phyloP scores from a whole-genome alignment of 2,113 vertebrate genomes.

The Trogon surrucura region DNA sequence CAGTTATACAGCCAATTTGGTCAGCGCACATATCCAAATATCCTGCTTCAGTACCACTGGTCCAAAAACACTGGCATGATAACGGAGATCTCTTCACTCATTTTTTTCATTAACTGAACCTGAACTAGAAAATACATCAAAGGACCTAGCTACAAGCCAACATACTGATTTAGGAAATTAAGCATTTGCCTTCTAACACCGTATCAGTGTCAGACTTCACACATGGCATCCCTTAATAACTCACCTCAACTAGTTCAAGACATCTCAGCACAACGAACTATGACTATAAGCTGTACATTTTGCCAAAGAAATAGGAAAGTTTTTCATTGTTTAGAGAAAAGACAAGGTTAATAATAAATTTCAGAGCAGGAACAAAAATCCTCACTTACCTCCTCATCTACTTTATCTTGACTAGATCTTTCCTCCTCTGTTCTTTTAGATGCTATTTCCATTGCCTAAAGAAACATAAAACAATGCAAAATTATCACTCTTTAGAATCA shows the following conservation, averaged over 20 bases:
- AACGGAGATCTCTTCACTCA: not conserved
- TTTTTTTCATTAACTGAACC: not conserved
- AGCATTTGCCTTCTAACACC: not conserved
- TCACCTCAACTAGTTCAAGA: not conserved
- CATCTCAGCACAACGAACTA: not conserved
- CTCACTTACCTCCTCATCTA: conserved; percentile 90
- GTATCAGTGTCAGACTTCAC: not conserved
- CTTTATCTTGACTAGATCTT: conserved; percentile 88
- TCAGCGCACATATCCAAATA: not conserved
- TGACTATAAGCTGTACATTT: not conserved
- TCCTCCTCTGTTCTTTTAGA: conserved; percentile 86
- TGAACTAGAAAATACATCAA: not conserved
- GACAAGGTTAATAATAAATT: not conserved
- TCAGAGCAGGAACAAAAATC: not conserved
- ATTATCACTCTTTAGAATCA: not conserved
- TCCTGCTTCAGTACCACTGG: not conserved
- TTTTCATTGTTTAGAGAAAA: not conserved
- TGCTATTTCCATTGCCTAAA: conserved; percentile 90
- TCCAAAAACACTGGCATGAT: not conserved
- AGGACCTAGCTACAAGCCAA: not conserved
- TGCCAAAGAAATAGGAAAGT: not conserved
- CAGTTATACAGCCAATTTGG: not conserved
- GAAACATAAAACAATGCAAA: conserved; percentile 35
- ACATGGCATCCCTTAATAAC: not conserved
- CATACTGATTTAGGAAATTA: not conserved